A percentile compares a stretch with the other conserved stretches of the same genome.
Conservation (phyloP, 2,797 vertebrate species). For the Lerista edwardsae region DNA sequence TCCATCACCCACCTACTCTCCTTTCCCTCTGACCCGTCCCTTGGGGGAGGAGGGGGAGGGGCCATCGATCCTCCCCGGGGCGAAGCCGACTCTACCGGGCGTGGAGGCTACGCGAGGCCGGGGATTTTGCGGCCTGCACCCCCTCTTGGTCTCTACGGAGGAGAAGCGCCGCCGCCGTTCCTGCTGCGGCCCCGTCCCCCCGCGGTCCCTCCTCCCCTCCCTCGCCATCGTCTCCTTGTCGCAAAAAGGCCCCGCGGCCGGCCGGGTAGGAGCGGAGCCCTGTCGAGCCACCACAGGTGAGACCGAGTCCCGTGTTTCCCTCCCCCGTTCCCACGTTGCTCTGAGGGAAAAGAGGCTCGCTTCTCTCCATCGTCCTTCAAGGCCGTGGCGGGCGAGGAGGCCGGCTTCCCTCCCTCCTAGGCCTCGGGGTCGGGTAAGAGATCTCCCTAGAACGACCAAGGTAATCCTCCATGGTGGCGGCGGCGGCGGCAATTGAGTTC, state of each 20-base stretch:
- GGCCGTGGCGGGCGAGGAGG: conserved; percentile 24
- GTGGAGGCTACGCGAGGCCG: conserved; percentile 72
- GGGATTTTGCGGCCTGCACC: conserved; percentile 73
- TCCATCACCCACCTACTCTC: conserved; percentile 35
- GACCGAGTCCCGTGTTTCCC: conserved; percentile 59
- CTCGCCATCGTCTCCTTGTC: conserved; percentile 49
- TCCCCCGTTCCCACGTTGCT: conserved; percentile 32
- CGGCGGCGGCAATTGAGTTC: too few relatives aligned
- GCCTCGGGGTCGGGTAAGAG: conserved; percentile 10
- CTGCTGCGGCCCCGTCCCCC: not conserved
- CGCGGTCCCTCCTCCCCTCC: conserved; percentile 18
- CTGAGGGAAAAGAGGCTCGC: not conserved
- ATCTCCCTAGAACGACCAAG: not conserved
- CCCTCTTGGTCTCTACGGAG: conserved; percentile 53
- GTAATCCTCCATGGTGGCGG: not conserved
- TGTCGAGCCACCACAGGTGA: conserved; percentile 68
- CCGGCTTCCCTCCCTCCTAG: not conserved
- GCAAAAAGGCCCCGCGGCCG: conserved; percentile 45
- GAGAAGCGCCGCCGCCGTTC: conserved; percentile 70
- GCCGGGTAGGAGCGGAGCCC: conserved; percentile 40
- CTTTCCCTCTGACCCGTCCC: conserved; percentile 48
- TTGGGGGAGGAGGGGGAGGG: conserved; percentile 57
- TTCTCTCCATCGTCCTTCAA: not conserved
- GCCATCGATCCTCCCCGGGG: conserved; percentile 56
- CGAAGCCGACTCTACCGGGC: conserved; percentile 50